Base-by-base conservation (phyloP, 2,113 vertebrate species). In the Puma concolor region DNA sequence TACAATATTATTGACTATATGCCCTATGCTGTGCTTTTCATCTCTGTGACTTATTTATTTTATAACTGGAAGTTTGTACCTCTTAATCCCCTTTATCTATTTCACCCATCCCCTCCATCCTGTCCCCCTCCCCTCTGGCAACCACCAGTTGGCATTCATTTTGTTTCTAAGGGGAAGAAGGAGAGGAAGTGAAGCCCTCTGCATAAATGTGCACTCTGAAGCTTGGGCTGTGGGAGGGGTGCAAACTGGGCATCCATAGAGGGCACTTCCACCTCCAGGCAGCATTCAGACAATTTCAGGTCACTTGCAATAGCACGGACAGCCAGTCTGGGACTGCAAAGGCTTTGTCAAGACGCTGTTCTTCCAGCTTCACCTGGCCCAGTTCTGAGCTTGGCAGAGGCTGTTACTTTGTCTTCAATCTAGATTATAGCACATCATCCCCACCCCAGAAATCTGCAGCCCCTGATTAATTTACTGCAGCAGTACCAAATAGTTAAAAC, bases 401-500 rank as follows among this genome's bases (percentile, higher is more conserved):
- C 66, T 76, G 13, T 71, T 33, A 82, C 60, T 96, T 66, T 54
- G 50, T 38, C 17, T 36, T 52, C 31, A 60, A 4, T 57, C 44
- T 52, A 33, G 5, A 80, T 76, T 48, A 25, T 54, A 91, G 66
- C 5, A 14, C 41, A 8, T 66, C 54, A 29, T 25, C 4, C 23
- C 14, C 7, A 38, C 3, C 6, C 60, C 36, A 48, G 38, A 96
- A 48, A 38, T 52, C 17, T 60, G 33, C 16, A 94, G 60, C n/a
- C 12, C 31, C 11, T 27, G 9, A 21, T 2, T 76, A 69, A 81
- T 38, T 27, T 44, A 69, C 71, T 50, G 10, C 48, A 38, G 54
- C 16, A 64, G 44, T 33, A 36, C 79, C 74, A 41, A 95, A 77
- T 41, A 52, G 67, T 94, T 85, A 57, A 63, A 50, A 88, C 6